Percentiles rank a stretch among this genome's conserved stretches.
These are phyloP conservation scores for Trochalopteron elliotii DNA, from an alignment of 2,113 vertebrate species.

Conservation along the genomic window DNA sequence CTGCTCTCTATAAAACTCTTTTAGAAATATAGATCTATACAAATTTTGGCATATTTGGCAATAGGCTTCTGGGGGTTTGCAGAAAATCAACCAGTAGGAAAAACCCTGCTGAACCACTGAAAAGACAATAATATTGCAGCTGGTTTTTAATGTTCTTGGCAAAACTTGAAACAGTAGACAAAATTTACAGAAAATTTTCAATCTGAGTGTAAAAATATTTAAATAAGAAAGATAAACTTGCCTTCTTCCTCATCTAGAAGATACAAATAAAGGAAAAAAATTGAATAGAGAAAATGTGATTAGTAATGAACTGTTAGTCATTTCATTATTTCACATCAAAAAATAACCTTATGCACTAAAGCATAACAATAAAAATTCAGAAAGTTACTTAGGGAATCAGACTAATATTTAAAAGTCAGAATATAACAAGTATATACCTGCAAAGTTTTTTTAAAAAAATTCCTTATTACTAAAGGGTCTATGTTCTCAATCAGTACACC, in stretches of 20 bases:
- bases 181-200: neutral
- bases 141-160: neutral
- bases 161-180: neutral
- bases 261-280: conserved; percentile 73
- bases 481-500: neutral
- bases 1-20: neutral
- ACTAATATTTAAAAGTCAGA: neutral
- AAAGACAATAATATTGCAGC: neutral
- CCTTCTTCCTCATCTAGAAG: conserved; percentile 91
- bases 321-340: conserved; percentile 37
- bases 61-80: neutral
- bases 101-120: neutral
- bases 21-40: neutral
- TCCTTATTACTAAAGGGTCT: neutral
- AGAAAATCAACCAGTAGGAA: neutral
- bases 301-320: conserved; percentile 68
- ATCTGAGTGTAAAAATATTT: conserved; percentile 14
- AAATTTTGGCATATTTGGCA: neutral
- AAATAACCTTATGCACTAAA: conserved; percentile 19
- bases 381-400: neutral
- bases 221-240: conserved; percentile 80
- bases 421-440: neutral
- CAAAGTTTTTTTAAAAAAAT: neutral
- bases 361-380: neutral
- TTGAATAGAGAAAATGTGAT: conserved; percentile 70